Percentiles rank a stretch among this genome's conserved stretches.
Evolutionary conservation across 2,797 vertebrate species (phyloP).

Genomic region (Vipera latastei): DNA sequence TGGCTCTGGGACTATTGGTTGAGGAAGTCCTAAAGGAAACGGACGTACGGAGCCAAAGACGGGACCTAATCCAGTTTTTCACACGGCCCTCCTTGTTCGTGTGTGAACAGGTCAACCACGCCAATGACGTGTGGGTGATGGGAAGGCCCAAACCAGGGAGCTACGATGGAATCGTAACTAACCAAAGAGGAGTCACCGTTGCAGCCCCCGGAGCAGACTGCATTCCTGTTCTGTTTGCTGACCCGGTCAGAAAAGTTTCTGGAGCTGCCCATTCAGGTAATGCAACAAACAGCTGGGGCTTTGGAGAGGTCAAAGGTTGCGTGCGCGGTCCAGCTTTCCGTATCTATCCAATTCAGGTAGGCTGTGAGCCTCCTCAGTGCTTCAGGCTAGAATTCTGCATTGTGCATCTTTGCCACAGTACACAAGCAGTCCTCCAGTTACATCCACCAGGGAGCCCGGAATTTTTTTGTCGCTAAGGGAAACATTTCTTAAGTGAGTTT

Average conservation of each 20-base stretch:
- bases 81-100: slow-evolving; percentile 31
- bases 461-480: too few relatives aligned
- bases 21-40: not conserved
- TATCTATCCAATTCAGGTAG: not conserved
- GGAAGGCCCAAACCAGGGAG: slow-evolving; percentile 77
- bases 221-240: slow-evolving; percentile 88
- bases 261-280: slow-evolving; percentile 91
- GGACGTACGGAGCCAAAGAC: not conserved
- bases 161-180: slow-evolving; percentile 87
- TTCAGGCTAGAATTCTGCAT: too few relatives aligned
- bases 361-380: not conserved
- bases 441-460: too few relatives aligned
- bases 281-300: slow-evolving; percentile 17
- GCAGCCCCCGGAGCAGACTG: slow-evolving; percentile 92
- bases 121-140: slow-evolving; percentile 80
- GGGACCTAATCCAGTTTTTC: not conserved
- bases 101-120: slow-evolving; percentile 80
- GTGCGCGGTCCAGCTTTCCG: not conserved
- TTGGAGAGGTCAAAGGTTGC: not conserved
- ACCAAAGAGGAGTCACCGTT: slow-evolving; percentile 78
- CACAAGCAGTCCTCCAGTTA: too few relatives aligned
- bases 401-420: too few relatives aligned
- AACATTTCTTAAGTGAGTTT: too few relatives aligned
- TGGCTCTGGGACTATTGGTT: not conserved
- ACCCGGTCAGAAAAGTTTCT: slow-evolving; percentile 83